Base-by-base conservation (phyloP, 2,797 vertebrate species). In the Philypnodon macrostomus region DNA sequence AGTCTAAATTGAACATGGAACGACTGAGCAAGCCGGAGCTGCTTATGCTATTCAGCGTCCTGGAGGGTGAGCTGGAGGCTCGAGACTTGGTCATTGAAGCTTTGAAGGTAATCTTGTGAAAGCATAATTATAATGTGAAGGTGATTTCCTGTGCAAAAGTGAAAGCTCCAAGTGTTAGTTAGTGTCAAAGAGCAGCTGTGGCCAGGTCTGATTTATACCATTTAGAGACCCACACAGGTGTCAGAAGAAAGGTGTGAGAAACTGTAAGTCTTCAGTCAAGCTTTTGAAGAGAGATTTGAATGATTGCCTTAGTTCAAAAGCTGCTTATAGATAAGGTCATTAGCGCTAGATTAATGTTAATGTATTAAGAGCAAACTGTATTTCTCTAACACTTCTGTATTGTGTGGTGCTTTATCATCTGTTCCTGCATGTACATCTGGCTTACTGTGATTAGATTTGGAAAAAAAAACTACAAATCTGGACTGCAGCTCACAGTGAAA, bases 1-100 rank as follows among this genome's bases (percentile, higher is more conserved):
- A 90, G 87, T 83, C 88, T 64, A 83, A 81, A 63, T 66, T 89
- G 60, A 88, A 88, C 53, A 85, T 91, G 83, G 90, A 91, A 48
- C 85, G 74, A 74, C 47, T 91, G 80, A 86, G 79, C 75, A 89
- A 89, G 62, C 71, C 77, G 14, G 89, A 91, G 68, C 21, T 90
- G 73, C 79, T 90, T 73, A 86, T 86, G 77, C 88, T 91, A 35
- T 90, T 91, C 73, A 89, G 90, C 58, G 77, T 90, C 67, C 75
- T 91, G 70, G 89, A 91, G 46, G 90, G 90, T 69, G 90, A 91
- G 66, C 79, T 91, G 78, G 88, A 91, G 73, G 90, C 90, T 10
- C 77, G 87, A 29, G 90, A 91, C 73, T 67, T 90, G 39, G 85
- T 90, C 81, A 90, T 91, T 8, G 87, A 90, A 29, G 80, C 87